Base-by-base conservation (phyloP, 2,113 vertebrate genomes). In the Parus major region DNA sequence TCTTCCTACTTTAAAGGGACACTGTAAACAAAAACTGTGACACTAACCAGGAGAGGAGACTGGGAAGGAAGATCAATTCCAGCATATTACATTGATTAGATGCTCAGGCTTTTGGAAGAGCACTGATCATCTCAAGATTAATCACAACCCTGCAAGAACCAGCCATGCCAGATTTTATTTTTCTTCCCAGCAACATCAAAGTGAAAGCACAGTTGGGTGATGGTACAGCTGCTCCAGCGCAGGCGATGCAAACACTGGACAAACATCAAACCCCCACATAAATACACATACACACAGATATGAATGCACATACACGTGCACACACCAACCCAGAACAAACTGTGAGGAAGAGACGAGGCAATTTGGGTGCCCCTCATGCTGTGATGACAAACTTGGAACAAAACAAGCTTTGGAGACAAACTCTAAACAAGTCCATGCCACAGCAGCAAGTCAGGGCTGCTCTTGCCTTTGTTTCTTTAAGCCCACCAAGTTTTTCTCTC, bases 131-230 rank as follows among this genome's bases (percentile, higher is more conserved):
- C 50, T 88, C 44, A 70, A 87, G 35, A 83, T 88, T 50, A 82
- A 90, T 73, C 55, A 79, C 22, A 86, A 85, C 10, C 3, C 33
- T 91, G 55, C 41, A 92, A 90, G 61, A 93, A 65, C 21, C 19
- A 83, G 39, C 63, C 72, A 61, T 55, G 76, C 63, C 75, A 89
- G 39, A 35, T 77, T 76, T 73, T 42, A 27, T 92, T 83, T 78
- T 82, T 69, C 76, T 83, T 73, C 73, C 53, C 44, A 79, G 77
- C 50, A 92, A 92, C 61, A 75, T 52, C 36, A 68, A 86, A 91
- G 75, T 29, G 29, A 83, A 31, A 76, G 52, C 15, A 79, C 66
- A 89, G 61, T 35, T 19, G 33, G 21, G 55, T 0, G n/a, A n/a
- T n/a, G 0, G 25, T 35, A 19, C 24, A 31, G 35, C 11, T 4